Evolutionary conservation across 2,113 vertebrate genomes (phyloP).

Genomic region (Psettodes erumei): DNA sequence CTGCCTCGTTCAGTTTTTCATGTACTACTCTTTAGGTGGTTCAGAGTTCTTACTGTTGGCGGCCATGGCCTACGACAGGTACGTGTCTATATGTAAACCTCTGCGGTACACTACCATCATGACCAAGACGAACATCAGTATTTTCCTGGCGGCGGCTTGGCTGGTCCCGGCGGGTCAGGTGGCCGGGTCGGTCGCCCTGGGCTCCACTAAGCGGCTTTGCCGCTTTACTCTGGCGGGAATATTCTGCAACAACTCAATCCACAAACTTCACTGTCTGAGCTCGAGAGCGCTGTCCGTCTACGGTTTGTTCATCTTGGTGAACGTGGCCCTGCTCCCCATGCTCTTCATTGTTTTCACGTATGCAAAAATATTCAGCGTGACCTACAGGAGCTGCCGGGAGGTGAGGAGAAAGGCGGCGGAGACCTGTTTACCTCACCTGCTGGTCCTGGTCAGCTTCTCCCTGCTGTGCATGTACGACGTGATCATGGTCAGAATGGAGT

Average conservation of each 20-base stretch:
- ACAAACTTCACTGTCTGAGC: background rate
- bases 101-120: constrained; percentile 12
- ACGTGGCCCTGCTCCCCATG: background rate
- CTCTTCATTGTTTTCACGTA: constrained; percentile 29
- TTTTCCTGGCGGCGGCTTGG: constrained; percentile 3
- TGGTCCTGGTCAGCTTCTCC: constrained; percentile 1
- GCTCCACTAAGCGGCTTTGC: background rate
- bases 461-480: background rate
- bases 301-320: background rate
- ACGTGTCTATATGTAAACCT: constrained; percentile 37
- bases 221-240: background rate
- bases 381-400: background rate
- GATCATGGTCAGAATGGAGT: background rate
- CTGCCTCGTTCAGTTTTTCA: background rate
- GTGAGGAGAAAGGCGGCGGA: constrained; percentile 2
- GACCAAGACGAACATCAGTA: background rate
- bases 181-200: background rate
- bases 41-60: constrained; percentile 32
- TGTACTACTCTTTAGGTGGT: background rate
- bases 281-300: background rate
- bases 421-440: constrained; percentile 41
- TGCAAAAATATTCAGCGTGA: background rate
- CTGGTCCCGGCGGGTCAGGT: background rate
- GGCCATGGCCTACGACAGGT: constrained; percentile 31
- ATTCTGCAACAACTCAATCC: background rate